These are phyloP conservation scores for Rhagoletis zephyria DNA, from an alignment of 1,140 invertebrate species.

Conservation along the genomic window DNA sequence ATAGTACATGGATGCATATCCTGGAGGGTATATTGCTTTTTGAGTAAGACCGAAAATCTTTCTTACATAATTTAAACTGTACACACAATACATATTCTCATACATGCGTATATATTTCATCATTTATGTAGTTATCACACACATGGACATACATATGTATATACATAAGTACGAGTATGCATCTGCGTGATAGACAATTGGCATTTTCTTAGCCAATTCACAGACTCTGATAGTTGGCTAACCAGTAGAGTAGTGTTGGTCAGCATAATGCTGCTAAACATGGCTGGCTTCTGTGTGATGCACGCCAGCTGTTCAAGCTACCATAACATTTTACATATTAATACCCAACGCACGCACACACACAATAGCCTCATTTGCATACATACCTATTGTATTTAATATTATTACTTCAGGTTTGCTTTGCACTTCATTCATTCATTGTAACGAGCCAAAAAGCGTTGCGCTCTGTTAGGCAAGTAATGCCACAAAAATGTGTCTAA, in stretches of 20 bases:
- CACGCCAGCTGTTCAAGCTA: slow-evolving; percentile 39
- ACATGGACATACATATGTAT: not conserved
- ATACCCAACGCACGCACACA: slow-evolving; percentile 2
- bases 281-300: not conserved
- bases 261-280: not conserved
- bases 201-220: slow-evolving; percentile 4
- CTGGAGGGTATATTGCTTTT: not conserved
- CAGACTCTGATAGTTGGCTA: not conserved
- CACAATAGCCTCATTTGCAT: not conserved
- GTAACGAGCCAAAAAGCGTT: slow-evolving; percentile 29
- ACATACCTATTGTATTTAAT: slow-evolving; percentile 30
- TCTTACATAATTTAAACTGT: too few species aligned
- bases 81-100: not conserved
- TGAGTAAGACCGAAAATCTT: too few species aligned
- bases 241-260: not conserved
- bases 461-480: slow-evolving; percentile 46
- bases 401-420: not conserved
- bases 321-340: slow-evolving; percentile 49
- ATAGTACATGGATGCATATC: not conserved
- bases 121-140: not conserved
- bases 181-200: not conserved
- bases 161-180: too few species aligned
- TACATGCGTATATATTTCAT: not conserved
- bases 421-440: slow-evolving; percentile 4
- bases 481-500: slow-evolving; percentile 34